Conservation (phyloP, 2,888 invertebrate species). For the Ligdia adustata region DNA sequence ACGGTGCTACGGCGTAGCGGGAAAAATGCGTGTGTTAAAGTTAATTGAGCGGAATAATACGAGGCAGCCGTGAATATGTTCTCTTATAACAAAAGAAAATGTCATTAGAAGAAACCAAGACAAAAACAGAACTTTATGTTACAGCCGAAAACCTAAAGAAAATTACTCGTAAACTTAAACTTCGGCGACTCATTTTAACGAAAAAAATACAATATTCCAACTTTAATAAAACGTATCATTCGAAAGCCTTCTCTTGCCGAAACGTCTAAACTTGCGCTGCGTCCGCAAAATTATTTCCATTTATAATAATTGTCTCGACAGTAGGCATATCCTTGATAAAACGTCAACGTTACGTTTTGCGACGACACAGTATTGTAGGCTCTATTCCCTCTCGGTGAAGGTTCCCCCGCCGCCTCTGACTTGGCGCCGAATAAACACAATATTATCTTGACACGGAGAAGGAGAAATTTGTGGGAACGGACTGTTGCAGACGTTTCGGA, state of each 20-base stretch:
- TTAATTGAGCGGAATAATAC: constrained; percentile 51
- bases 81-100: constrained; percentile 1
- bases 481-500: constrained; percentile 23
- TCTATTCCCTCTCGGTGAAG: constrained; percentile 1
- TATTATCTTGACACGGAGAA: constrained; percentile 30
- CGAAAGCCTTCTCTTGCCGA: background rate
- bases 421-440: constrained; percentile 24
- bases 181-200: no score
- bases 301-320: constrained; percentile 18
- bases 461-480: constrained; percentile 28
- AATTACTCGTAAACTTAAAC: no score
- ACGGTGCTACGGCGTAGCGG: constrained; percentile 18
- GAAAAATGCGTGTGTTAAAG: constrained; percentile 49
- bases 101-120: background rate
- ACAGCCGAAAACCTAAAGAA: no score
- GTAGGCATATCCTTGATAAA: constrained; percentile 12
- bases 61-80: constrained; percentile 37
- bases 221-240: background rate
- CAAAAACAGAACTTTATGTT: no score
- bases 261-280: background rate
- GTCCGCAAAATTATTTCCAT: constrained; percentile 19
- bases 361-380: constrained; percentile 6
- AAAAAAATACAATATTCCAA: no score
- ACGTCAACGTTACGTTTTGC: constrained; percentile 10
- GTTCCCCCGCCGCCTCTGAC: constrained; percentile 2